phyloP scores from a whole-genome alignment of 2,888 invertebrate genomes.

The Pseudococcus viburni region DNA sequence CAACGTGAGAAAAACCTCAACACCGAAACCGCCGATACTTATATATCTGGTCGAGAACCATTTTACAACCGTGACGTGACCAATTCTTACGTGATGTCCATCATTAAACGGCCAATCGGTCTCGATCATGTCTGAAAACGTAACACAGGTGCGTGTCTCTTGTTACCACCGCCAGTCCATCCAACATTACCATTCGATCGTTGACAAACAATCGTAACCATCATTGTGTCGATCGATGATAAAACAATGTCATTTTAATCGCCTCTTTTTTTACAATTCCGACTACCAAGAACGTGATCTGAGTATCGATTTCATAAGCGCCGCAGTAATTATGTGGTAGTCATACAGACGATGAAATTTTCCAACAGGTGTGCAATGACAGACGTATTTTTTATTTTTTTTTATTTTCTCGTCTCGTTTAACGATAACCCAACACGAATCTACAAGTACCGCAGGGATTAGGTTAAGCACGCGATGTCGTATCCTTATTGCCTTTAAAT shows the following conservation, averaged over 20 bases:
- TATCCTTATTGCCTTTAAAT: slow-evolving; percentile 6
- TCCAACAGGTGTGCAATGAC: slow-evolving; percentile 33
- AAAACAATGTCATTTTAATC: slow-evolving; percentile 31
- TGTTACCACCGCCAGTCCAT: neutral
- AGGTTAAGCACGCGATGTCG: slow-evolving; percentile 22
- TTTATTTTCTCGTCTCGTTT: neutral
- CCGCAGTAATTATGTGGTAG: neutral
- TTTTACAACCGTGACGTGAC: slow-evolving; percentile 2
- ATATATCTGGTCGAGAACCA: neutral
- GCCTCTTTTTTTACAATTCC: neutral
- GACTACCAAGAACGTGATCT: slow-evolving; percentile 10
- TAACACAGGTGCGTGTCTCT: slow-evolving; percentile 49
- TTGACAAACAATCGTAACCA: neutral
- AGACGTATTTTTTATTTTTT: neutral
- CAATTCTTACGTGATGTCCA: slow-evolving; percentile 44
- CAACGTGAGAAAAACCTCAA: slow-evolving; percentile 34
- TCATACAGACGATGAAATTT: neutral
- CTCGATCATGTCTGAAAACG: neutral
- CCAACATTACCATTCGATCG: neutral
- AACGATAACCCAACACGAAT: slow-evolving; percentile 39
- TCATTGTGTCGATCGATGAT: neutral
- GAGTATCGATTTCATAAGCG: neutral
- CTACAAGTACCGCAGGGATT: slow-evolving; percentile 12
- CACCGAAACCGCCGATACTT: neutral
- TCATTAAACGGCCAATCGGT: neutral